These are phyloP conservation scores for Avahi laniger DNA, from an alignment of 2,797 vertebrate species.

Conservation along the genomic window DNA sequence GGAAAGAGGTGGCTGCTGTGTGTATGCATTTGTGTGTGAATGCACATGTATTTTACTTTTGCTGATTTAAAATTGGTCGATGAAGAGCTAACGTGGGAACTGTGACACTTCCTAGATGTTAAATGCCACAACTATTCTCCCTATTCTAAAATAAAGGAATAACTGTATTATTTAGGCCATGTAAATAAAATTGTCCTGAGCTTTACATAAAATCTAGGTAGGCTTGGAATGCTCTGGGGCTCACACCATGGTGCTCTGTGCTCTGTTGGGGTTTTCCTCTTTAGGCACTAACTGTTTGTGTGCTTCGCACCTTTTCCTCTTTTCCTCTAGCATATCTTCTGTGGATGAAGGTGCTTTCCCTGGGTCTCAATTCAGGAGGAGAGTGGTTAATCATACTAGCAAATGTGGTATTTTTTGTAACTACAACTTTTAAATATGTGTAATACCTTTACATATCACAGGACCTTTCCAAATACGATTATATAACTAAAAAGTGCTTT, in stretches of 20 bases:
- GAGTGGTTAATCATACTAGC: neutral
- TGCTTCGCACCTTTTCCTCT: neutral
- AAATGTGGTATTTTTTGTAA: neutral
- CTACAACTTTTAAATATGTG: neutral
- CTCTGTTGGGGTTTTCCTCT: neutral
- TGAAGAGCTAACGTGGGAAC: neutral
- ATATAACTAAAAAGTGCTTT: neutral
- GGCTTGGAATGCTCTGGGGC: neutral
- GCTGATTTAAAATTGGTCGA: neutral
- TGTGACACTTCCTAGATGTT: neutral
- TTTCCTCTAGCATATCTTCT: neutral
- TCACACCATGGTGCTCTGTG: neutral
- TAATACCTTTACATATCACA: neutral
- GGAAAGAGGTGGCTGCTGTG: neutral
- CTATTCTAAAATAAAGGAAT: neutral
- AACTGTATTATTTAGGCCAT: neutral
- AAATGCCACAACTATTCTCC: neutral
- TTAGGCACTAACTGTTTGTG: neutral
- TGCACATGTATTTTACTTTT: neutral
- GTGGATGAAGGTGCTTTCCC: neutral
- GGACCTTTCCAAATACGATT: neutral
- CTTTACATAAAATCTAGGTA: neutral
- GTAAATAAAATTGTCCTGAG: neutral
- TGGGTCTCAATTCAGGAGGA: neutral
- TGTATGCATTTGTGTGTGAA: neutral